A percentile compares a stretch with the other conserved stretches of the same genome.
phyloP scores from a whole-genome alignment of 1,140 invertebrate genomes.

The Sarcophaga peregrina region DNA sequence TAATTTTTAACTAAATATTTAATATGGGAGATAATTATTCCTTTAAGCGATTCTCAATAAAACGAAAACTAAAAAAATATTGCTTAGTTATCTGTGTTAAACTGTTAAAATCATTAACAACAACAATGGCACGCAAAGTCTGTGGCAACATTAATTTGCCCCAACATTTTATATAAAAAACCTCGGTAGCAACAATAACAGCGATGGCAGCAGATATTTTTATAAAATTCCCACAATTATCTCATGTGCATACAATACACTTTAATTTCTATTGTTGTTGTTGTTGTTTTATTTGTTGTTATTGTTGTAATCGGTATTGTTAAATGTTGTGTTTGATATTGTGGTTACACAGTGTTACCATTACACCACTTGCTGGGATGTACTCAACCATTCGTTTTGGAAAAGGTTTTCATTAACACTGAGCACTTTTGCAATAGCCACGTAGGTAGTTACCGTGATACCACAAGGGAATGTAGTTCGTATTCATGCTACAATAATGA shows the following conservation, averaged over 20 bases:
- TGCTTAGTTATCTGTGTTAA: background rate
- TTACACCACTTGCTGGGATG: no score
- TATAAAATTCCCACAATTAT: slow-evolving; percentile 16
- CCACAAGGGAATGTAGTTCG: no score
- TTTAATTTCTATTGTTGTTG: background rate
- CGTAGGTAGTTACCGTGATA: no score
- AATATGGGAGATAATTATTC: no score
- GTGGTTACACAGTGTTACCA: background rate
- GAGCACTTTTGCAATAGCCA: no score
- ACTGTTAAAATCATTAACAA: background rate
- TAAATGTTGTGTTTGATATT: background rate
- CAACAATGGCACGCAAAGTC: background rate
- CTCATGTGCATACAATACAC: background rate
- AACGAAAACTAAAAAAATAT: background rate
- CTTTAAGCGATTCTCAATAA: background rate
- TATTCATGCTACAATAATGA: no score
- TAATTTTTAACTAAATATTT: no score
- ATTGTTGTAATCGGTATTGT: background rate
- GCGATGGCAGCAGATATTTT: slow-evolving; percentile 6
- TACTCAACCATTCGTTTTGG: no score
- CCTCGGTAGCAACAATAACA: background rate
- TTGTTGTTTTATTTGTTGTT: no score
- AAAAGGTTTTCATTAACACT: no score
- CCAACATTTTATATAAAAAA: background rate
- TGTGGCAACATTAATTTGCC: background rate